Evolutionary conservation across 2,888 invertebrate genomes (phyloP), one percentile per base, ranked within the genome.

Genomic region (Platynereis dumerilii): DNA sequence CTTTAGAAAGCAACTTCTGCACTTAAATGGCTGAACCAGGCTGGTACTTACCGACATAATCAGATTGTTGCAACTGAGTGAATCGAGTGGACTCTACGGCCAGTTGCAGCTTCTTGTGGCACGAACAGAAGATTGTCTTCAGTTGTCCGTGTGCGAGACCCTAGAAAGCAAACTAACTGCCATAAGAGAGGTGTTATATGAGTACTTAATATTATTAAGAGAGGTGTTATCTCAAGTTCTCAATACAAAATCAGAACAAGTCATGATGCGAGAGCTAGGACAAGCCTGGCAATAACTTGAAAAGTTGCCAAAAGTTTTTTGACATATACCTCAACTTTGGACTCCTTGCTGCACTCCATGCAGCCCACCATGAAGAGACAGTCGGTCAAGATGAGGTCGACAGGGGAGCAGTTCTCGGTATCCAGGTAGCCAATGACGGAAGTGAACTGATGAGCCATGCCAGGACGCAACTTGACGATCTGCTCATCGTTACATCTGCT

Each of bases 341-440:
- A 76, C 60, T 81, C 78, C 66, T 80, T 81, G 63, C 72, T 73
- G 69, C 85, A 85, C 54, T 70, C 74, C n/a, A 85, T 69, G 67
- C 85, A 85, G 24, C 76, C 76, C 17, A 82, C 69, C 10, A 74
- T 69, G 57, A 81, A 76, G 12, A 72, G 67, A 64, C 79, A 81
- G 61, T 82, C 81, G 58, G 78, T 76, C 28, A 85, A 74, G 57
- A 82, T 73, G 1, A 84, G 66, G 68, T 85, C 85, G 72, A 81
- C 76, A 0, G 81, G 78, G 24, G 67, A 63, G 65, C 84, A 84
- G 2, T 75, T 79, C 24, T 79, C 75, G 26, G 84, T 70, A 68
- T 84, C 81, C 34, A 85, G 70, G 70, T 78, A 83, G 39, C 84
- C 85, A 58, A 83, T 69, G 12, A 80, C 75, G 20, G 78, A 75